Evolutionary conservation across 2,888 invertebrate species (phyloP).

Genomic region (Metallyticus violacea): DNA sequence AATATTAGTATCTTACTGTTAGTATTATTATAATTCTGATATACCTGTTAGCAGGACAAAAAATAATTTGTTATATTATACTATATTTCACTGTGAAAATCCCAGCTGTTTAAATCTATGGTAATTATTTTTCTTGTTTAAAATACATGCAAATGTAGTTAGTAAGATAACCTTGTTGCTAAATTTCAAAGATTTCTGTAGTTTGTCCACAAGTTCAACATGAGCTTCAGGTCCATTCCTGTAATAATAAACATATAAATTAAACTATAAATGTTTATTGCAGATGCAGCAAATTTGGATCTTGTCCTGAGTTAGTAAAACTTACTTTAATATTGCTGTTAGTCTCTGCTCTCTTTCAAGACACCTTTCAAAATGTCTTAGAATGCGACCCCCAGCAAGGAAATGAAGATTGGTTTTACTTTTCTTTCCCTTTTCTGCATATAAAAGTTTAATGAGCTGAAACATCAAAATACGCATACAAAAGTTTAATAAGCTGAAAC

Average conservation of each 20-base stretch:
- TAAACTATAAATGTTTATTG: background rate
- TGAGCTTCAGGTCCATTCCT: slow-evolving; percentile 72
- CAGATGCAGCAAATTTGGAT: background rate
- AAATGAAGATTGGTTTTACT: slow-evolving; percentile 64
- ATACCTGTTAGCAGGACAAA: too few relatives aligned
- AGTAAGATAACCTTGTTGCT: slow-evolving; percentile 63
- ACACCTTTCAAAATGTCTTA: slow-evolving; percentile 58
- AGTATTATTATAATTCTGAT: too few relatives aligned
- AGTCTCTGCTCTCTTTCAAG: slow-evolving; percentile 66
- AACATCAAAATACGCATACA: background rate
- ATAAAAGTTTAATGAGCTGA: slow-evolving; percentile 56
- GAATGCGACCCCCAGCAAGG: slow-evolving; percentile 68
- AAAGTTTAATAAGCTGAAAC: background rate
- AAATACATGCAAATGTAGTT: background rate
- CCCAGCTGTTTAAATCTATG: too few relatives aligned
- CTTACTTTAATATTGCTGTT: slow-evolving; percentile 69
- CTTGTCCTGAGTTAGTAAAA: slow-evolving; percentile 26
- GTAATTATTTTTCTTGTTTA: background rate
- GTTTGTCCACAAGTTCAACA: slow-evolving; percentile 68
- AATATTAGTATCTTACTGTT: too few relatives aligned
- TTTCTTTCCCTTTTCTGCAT: slow-evolving; percentile 72
- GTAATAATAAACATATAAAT: background rate
- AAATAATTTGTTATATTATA: too few relatives aligned
- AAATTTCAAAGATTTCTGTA: slow-evolving; percentile 65
- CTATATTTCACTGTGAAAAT: too few relatives aligned